These are phyloP conservation scores for Ochropacha duplaris DNA, from an alignment of 2,888 invertebrate genomes.

Conservation along the genomic window DNA sequence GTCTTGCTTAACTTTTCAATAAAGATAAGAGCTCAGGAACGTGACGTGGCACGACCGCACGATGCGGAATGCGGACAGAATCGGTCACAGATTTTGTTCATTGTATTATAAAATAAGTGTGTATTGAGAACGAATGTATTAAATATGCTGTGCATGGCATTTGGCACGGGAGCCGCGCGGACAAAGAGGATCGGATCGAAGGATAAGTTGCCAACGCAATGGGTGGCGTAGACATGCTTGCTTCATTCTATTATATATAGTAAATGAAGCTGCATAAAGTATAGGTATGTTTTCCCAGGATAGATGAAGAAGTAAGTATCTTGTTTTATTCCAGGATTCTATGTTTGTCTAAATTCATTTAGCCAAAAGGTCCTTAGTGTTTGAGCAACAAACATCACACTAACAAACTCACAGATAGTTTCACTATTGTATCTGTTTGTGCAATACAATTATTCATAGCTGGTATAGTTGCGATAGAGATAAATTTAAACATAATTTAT, in stretches of 20 bases:
- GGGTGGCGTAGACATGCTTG: conserved; percentile 55
- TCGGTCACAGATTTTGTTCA: conserved; percentile 53
- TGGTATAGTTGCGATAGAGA: no score
- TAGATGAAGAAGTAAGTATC: no score
- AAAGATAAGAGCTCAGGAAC: conserved; percentile 2
- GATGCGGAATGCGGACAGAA: conserved; percentile 34
- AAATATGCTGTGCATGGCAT: conserved; percentile 63
- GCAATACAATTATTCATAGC: no score
- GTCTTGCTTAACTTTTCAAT: neutral
- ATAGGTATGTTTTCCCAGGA: neutral
- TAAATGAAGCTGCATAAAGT: neutral
- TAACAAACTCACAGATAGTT: no score
- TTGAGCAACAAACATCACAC: no score
- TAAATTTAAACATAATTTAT: no score
- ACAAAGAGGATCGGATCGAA: conserved; percentile 60
- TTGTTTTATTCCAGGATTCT: no score
- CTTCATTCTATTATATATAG: conserved; percentile 19
- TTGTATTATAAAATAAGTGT: conserved; percentile 53
- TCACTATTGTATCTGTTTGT: no score
- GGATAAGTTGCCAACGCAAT: conserved; percentile 65
- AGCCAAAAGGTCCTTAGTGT: no score
- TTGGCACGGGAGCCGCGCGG: conserved; percentile 66
- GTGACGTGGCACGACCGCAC: no score
- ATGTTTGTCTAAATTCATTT: no score
- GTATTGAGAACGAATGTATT: conserved; percentile 47